Percentiles rank a stretch among this genome's conserved stretches.
phyloP scores from a whole-genome alignment of 1,140 invertebrate species.

The Ips typographus region DNA sequence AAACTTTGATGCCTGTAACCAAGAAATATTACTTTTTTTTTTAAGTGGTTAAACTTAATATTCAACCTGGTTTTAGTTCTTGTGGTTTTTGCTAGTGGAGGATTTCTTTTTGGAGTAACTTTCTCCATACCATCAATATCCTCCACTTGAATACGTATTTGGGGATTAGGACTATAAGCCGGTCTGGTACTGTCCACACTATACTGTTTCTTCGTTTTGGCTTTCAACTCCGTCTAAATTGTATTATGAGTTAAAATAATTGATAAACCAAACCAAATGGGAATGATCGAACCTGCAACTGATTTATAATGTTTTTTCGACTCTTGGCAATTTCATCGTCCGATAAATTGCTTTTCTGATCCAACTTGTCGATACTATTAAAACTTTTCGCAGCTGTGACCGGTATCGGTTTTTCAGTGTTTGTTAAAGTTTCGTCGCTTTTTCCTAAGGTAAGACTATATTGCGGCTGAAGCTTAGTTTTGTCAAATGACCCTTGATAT shows the following conservation, averaged over 20 bases:
- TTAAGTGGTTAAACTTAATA: not conserved
- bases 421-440: constrained; percentile 48
- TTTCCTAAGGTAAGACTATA: constrained; percentile 48
- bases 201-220: constrained; percentile 24
- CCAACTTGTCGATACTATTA: constrained; percentile 37
- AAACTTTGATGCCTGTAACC: constrained; percentile 46
- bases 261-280: not conserved
- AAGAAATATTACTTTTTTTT: not conserved
- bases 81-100: constrained; percentile 24
- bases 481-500: constrained; percentile 50
- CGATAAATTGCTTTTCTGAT: constrained; percentile 44
- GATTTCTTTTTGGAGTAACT: constrained; percentile 21
- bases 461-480: constrained; percentile 46
- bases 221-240: constrained; percentile 26
- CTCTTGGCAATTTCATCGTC: constrained; percentile 49
- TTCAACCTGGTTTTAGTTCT: constrained; percentile 36
- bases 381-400: constrained; percentile 37
- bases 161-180: constrained; percentile 44
- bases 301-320: constrained; percentile 46
- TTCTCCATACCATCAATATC: constrained; percentile 43
- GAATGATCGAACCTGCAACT: constrained; percentile 38
- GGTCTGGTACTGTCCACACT: constrained; percentile 38
- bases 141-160: constrained; percentile 50
- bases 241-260: not conserved
- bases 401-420: constrained; percentile 32